Base-by-base conservation (phyloP, 2,888 invertebrate genomes). In the Synergus itoensis region DNA sequence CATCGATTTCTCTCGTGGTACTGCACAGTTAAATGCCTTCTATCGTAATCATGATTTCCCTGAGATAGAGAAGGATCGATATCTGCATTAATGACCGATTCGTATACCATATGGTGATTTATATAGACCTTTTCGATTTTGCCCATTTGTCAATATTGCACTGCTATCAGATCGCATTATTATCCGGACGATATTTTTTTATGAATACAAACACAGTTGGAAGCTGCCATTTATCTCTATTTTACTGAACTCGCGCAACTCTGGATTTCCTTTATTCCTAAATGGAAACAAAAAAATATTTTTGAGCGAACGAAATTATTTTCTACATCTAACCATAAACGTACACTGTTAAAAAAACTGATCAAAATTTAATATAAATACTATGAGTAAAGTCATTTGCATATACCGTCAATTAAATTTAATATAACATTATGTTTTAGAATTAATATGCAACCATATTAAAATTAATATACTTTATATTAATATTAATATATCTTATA, bases 21-120 rank as follows among this genome's bases (percentile, higher is more conserved):
- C 48, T n/a, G 53, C 73, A 73, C 53, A 73, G 73, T 73, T 73
- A 73, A 73, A 73, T 73, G 53, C 73, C 53, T 73, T 53, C 73
- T 53, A 53, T 53, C 53, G 73, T 36, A 73, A 73, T 73, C 73
- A 73, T 53, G 73, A 73, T 73, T 73, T 73, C 48, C 48, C 73
- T 73, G 53, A 73, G 73, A 73, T 73, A 48, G 73, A 73, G 48
- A 53, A 53, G 53, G 73, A 73, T 73, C 36, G 53, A 73, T 73
- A 73, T 40, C 73, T 73, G 73, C 73, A 73, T 73, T 73, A 73
- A 73, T 73, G 73, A 53, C 73, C 73, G 73, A 73, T 73, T 73
- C 53, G 53, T 73, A 73, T 40, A 53, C 73, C 48, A 36, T n/a
- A 11, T 48, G 73, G 53, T 73, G 73, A 73, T 73, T 73, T 73